phyloP scores from a whole-genome alignment of 2,797 vertebrate genomes.

The Octomys mimax region DNA sequence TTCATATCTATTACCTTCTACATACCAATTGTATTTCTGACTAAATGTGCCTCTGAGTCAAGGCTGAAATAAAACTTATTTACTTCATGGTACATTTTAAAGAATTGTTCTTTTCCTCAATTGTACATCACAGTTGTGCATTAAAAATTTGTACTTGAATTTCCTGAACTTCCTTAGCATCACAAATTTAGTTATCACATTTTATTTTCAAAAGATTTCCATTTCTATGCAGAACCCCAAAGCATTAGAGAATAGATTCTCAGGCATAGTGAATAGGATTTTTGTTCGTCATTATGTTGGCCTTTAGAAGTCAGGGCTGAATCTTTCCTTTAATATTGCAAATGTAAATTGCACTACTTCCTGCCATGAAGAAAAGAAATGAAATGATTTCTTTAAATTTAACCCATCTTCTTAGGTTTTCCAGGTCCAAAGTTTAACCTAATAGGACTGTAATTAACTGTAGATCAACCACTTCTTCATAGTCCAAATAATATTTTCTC shows the following conservation, averaged over 20 bases:
- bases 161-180: conserved; percentile 49
- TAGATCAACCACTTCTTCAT: conserved; percentile 58
- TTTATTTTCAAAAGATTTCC: conserved; percentile 61
- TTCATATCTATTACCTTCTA: conserved; percentile 35
- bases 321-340: conserved; percentile 63
- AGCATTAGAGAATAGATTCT: conserved; percentile 45
- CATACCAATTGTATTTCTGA: not conserved
- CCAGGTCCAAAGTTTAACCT: conserved; percentile 13
- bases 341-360: conserved; percentile 70
- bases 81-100: not conserved
- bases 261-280: conserved; percentile 32
- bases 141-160: conserved; percentile 42
- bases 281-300: conserved; percentile 66
- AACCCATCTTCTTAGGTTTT: conserved; percentile 24
- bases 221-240: conserved; percentile 31
- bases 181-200: conserved; percentile 31
- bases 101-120: conserved; percentile 40
- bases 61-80: conserved; percentile 37
- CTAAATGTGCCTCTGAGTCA: not conserved
- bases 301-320: conserved; percentile 73
- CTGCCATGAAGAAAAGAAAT: conserved; percentile 22
- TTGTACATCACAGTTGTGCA: not conserved
- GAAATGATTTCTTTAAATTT: conserved; percentile 62
- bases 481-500: conserved; percentile 54
- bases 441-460: conserved; percentile 71